Conservation (phyloP, 2,113 vertebrate species). For the Orthonyx spaldingii region DNA sequence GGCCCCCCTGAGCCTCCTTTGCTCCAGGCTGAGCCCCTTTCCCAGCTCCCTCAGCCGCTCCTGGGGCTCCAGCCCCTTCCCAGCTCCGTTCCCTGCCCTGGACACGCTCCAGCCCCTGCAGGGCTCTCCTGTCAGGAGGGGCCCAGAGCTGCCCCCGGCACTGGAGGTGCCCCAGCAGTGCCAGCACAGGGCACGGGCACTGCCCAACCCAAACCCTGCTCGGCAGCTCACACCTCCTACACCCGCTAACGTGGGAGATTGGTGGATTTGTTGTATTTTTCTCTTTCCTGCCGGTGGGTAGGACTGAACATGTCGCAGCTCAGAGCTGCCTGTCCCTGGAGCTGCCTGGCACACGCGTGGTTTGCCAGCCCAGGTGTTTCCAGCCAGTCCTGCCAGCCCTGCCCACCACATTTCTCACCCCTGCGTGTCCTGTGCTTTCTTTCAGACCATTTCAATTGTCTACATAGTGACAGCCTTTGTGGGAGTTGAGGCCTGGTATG, state of each 20-base stretch:
- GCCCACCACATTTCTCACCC: background rate
- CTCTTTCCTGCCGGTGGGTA: background rate
- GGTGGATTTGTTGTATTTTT: background rate
- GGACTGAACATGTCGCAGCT: accelerated
- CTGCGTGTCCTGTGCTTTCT: slow-evolving; percentile 42
- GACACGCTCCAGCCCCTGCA: background rate
- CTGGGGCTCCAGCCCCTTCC: background rate
- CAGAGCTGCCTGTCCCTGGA: background rate
- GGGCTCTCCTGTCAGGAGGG: background rate
- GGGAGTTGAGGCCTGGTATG: slow-evolving; percentile 95
- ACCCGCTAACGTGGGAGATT: accelerated
- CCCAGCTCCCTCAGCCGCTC: background rate
- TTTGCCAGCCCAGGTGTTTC: background rate
- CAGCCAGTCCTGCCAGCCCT: background rate
- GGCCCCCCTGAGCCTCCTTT: background rate
- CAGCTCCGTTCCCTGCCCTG: background rate
- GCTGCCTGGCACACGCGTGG: background rate
- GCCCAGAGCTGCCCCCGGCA: background rate
- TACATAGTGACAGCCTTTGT: slow-evolving; percentile 94
- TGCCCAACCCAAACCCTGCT: background rate
- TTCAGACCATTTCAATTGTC: slow-evolving; percentile 94
- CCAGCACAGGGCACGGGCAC: background rate
- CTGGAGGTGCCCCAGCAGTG: background rate
- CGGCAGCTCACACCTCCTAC: background rate
- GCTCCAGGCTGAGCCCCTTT: background rate